These are phyloP conservation scores for Brachypterus glaber DNA, from an alignment of 2,888 invertebrate species.

Conservation along the genomic window DNA sequence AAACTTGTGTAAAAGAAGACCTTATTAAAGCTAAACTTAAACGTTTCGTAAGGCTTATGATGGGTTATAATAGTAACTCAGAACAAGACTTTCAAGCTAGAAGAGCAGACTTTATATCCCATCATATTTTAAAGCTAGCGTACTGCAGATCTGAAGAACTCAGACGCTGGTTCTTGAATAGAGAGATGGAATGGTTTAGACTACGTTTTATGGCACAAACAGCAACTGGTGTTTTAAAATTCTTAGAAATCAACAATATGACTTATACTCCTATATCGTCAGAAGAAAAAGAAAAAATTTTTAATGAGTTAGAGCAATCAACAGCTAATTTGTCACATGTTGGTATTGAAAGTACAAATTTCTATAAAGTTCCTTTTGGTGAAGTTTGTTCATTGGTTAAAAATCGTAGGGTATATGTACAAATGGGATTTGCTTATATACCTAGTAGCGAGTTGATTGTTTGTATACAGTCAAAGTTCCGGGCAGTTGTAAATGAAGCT, in stretches of 20 bases:
- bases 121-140: constrained; percentile 84
- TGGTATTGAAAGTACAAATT: constrained; percentile 53
- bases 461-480: constrained; percentile 68
- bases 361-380: constrained; percentile 49
- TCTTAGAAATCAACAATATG: constrained; percentile 55
- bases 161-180: constrained; percentile 75
- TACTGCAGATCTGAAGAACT: constrained; percentile 84
- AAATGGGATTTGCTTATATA: constrained; percentile 78
- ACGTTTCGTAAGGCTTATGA: constrained; percentile 52
- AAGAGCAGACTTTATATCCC: constrained; percentile 79
- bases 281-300: constrained; percentile 56
- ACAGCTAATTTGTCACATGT: constrained; percentile 46
- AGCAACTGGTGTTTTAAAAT: constrained; percentile 52
- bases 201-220: constrained; percentile 60
- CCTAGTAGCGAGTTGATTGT: constrained; percentile 75
- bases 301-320: constrained; percentile 52
- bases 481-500: constrained; percentile 58
- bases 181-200: constrained; percentile 85
- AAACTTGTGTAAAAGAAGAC: constrained; percentile 52
- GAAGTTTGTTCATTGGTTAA: constrained; percentile 81
- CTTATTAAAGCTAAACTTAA: constrained; percentile 58
- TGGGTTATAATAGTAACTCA: constrained; percentile 43
- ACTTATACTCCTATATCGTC: constrained; percentile 56
- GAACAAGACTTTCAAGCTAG: constrained; percentile 58
- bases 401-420: constrained; percentile 66